Evolutionary conservation across 2,113 vertebrate genomes (phyloP).

Genomic region (Brachyhypopomus occidentalis): DNA sequence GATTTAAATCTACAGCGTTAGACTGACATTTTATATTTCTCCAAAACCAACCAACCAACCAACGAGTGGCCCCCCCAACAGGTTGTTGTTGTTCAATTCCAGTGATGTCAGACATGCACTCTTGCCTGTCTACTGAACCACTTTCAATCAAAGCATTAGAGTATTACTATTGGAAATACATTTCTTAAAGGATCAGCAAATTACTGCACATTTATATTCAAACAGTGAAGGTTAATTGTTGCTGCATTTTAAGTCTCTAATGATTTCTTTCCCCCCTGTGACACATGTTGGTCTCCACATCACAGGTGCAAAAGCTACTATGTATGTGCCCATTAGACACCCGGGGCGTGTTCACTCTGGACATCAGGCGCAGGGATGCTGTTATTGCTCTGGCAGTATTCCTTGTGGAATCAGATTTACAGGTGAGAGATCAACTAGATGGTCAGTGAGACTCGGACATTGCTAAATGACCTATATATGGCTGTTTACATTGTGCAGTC

Average conservation of each 20-base stretch:
- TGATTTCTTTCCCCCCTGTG: neutral
- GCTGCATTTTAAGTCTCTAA: neutral
- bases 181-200: neutral
- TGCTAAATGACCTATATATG: neutral
- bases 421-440: constrained; percentile 71
- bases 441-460: too few species aligned
- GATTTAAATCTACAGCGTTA: too few species aligned
- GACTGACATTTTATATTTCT: neutral
- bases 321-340: constrained; percentile 96
- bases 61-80: neutral
- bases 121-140: neutral
- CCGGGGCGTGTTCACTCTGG: constrained; percentile 89
- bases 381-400: constrained; percentile 93
- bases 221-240: neutral
- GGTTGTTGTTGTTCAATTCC: constrained; percentile 17
- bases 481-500: neutral
- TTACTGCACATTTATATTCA: neutral
- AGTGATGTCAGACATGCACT: neutral
- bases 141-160: neutral
- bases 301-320: constrained; percentile 90
- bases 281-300: neutral
- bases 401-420: constrained; percentile 90
- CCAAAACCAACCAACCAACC: neutral
- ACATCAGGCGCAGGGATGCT: constrained; percentile 91
- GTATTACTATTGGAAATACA: neutral